Evolutionary conservation across 2,888 invertebrate species (phyloP), one percentile per base, ranked within the genome.

Genomic region (Chorisops tibialis): DNA sequence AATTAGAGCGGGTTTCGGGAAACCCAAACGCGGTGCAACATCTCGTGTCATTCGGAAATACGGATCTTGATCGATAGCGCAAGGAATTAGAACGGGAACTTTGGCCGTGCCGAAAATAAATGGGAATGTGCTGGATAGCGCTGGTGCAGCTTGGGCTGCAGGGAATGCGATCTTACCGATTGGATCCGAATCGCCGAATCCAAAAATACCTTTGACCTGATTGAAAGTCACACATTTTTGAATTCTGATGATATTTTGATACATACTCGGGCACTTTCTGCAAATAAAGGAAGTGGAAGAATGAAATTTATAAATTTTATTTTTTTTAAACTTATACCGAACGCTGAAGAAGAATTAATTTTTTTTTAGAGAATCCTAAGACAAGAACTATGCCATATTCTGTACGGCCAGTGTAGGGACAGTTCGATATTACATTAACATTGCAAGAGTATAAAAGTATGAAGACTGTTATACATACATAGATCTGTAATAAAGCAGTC

Each of bases 51-150:
- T 96, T 35, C 99, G 85, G 80, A 99, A 99, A 79, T 98, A 99
- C 0, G 99, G 99, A 81, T 99, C 99, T 83, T 99, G 99, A 81
- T 99, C 99, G 68, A 99, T 99, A 7, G 96, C 99, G 79, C 99
- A 99, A 0, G 99, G 99, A 66, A 99, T 96, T 3, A 96, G 81
- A n/a, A 75, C 75, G 47, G 73, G 70, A 4, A 76, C 85, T 70
- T 88, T 87, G 72, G 86, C 85, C 54, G 85, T 81, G 1, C 85
- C 87, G 76, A 98, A 98, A 72, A 97, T 93, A 65, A 89, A 87
- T 0, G 97, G 97, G 77, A 96, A 95, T 9, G 91, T 88, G 1
- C 89, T 88, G 0, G 92, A 91, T 69, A 98, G 84, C 1, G 93
- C 90, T 0, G 99, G 98, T 0, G 96, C 93, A 0, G 98, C 98